Evolutionary conservation across 1,140 invertebrate species (phyloP).

Genomic region (Dolichoris vasculosae): DNA sequence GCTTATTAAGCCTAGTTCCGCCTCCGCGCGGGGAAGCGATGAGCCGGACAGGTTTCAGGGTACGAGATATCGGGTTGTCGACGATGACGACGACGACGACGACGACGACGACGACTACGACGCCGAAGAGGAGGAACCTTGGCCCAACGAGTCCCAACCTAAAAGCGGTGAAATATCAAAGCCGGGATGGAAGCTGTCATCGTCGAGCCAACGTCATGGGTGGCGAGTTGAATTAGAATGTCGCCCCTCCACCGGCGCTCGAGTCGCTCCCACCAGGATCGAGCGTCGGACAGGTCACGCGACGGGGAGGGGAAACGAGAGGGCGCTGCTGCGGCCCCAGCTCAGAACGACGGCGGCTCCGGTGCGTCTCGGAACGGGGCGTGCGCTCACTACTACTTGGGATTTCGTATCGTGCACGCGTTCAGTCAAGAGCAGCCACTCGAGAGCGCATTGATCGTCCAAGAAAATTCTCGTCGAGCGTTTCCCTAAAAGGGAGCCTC

Average conservation of each 20-base stretch:
- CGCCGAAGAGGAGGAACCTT: conserved; percentile 60
- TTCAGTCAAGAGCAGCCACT: not conserved
- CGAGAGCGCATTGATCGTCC: conserved; percentile 12
- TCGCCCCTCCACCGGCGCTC: conserved; percentile 55
- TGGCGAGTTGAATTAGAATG: conserved; percentile 79
- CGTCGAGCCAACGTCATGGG: conserved; percentile 80
- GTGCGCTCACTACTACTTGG: conserved; percentile 61
- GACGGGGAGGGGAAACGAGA: not conserved
- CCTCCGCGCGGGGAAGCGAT: conserved; percentile 51
- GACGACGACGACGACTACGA: not conserved
- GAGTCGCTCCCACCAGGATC: not conserved
- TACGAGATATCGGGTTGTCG: conserved; percentile 73
- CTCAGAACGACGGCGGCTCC: not conserved
- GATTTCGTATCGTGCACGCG: conserved; percentile 62
- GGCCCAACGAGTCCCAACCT: conserved; percentile 60
- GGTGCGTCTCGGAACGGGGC: not conserved
- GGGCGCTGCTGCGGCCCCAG: conserved; percentile 1
- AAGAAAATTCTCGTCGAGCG: not conserved
- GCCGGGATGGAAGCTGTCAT: conserved; percentile 78
- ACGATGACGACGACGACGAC: not conserved
- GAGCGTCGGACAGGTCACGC: not conserved
- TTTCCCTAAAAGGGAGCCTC: not conserved
- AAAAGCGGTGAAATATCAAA: conserved; percentile 78
- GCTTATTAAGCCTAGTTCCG: conserved; percentile 72
- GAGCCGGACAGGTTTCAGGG: conserved; percentile 75